phyloP scores from a whole-genome alignment of 2,888 invertebrate genomes.

The Lithophane socia region DNA sequence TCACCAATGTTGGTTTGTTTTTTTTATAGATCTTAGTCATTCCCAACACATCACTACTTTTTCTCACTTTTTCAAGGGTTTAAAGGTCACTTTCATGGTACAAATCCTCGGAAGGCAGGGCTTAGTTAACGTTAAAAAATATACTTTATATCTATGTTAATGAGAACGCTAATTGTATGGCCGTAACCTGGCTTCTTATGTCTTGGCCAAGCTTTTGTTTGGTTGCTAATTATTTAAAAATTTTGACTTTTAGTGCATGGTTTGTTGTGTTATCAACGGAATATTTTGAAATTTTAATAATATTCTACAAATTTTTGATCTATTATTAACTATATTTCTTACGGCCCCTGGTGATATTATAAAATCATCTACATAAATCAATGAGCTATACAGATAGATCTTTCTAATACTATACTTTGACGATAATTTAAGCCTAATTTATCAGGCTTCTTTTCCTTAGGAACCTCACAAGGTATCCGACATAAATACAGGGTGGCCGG shows the following conservation, averaged over 20 bases:
- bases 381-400: too few relatives aligned
- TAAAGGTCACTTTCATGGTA: conserved; percentile 67
- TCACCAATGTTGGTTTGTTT: neutral
- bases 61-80: conserved; percentile 63
- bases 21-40: conserved; percentile 60
- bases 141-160: conserved; percentile 73
- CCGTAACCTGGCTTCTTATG: conserved; percentile 86
- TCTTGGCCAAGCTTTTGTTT: conserved; percentile 88
- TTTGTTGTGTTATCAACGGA: conserved; percentile 44
- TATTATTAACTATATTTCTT: neutral
- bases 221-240: conserved; percentile 79
- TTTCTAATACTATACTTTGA: too few relatives aligned
- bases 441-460: neutral
- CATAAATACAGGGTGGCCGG: too few relatives aligned
- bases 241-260: conserved; percentile 84
- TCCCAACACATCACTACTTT: conserved; percentile 58
- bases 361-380: neutral
- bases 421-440: neutral
- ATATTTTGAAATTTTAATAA: conserved; percentile 25
- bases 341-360: conserved; percentile 46
- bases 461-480: neutral
- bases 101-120: conserved; percentile 89
- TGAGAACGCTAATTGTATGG: conserved; percentile 83
- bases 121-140: conserved; percentile 81
- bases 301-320: conserved; percentile 32